phyloP scores from a whole-genome alignment of 37 sponge, comb jelly and placozoan species.

The Cladorhizidae sp. region DNA sequence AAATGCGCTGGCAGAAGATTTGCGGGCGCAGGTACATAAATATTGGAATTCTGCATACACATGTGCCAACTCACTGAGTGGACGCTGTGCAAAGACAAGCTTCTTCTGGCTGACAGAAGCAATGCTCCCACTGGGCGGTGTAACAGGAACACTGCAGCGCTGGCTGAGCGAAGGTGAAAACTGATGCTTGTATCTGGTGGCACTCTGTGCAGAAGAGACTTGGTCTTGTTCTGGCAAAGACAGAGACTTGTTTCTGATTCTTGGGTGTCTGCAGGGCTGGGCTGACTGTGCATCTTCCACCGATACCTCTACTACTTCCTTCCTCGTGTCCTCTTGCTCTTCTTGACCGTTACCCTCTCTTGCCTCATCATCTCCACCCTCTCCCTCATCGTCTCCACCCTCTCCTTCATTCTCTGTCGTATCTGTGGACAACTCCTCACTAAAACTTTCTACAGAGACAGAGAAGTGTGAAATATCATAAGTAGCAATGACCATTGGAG shows the following conservation, averaged over 20 bases:
- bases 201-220: background rate
- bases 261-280: background rate
- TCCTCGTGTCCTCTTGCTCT: background rate
- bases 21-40: background rate
- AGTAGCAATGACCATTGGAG: no score
- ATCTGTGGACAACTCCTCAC: no score
- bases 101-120: slow-evolving; percentile 12
- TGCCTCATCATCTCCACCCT: background rate
- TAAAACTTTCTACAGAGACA: background rate
- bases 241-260: background rate
- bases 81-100: slow-evolving; percentile 9
- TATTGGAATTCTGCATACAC: background rate
- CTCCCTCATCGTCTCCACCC: background rate
- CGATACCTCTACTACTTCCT: background rate
- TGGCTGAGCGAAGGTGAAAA: background rate
- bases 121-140: background rate
- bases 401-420: background rate
- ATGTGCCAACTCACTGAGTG: slow-evolving; percentile 9
- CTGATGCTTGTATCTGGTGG: background rate
- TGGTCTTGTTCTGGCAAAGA: background rate
- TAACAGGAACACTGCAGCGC: background rate
- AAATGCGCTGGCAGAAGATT: no score
- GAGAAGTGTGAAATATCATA: background rate
- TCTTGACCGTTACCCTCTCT: background rate
- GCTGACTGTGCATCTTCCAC: slow-evolving; percentile 4